Conservation (phyloP, 53 echinoderm and acorn worm genomes). For the Actinopyga echinites region DNA sequence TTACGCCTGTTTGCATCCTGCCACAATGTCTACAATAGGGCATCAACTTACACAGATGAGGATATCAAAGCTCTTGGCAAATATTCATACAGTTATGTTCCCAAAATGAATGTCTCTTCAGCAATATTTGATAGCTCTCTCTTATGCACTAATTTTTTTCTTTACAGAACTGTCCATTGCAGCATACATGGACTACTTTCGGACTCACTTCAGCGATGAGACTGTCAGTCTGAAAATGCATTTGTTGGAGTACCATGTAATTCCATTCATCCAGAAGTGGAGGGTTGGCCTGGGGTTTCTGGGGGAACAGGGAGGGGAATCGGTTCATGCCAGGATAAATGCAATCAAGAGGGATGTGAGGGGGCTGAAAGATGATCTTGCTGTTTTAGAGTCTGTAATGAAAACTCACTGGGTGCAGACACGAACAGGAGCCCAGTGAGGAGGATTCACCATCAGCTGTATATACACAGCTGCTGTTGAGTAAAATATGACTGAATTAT, state of each 20-base stretch:
- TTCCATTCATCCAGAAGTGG: constrained; percentile 36
- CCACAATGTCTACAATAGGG: not conserved
- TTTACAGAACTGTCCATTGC: constrained; percentile 16
- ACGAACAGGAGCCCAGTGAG: not conserved
- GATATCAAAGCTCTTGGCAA: constrained; percentile 5
- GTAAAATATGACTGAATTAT: not conserved
- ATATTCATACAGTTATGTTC: not conserved
- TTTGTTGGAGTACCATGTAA: constrained; percentile 36
- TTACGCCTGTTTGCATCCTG: not conserved
- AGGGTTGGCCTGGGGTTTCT: constrained; percentile 32
- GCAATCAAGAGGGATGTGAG: constrained; percentile 21
- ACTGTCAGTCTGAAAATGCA: constrained; percentile 36
- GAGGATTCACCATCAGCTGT: not conserved
- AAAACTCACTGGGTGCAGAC: constrained; percentile 46
- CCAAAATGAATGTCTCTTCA: not conserved
- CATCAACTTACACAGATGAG: not conserved
- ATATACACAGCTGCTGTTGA: too few species aligned
- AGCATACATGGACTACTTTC: constrained; percentile 11
- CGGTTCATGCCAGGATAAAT: constrained; percentile 35
- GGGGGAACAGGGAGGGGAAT: constrained; percentile 47
- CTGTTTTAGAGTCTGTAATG: constrained; percentile 23
- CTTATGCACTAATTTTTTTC: not conserved
- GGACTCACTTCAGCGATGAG: constrained; percentile 8
- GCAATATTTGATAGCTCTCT: not conserved
- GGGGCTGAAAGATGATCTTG: constrained; percentile 41